Base-by-base conservation (phyloP, 2,888 invertebrate genomes). In the Meganola albula region DNA sequence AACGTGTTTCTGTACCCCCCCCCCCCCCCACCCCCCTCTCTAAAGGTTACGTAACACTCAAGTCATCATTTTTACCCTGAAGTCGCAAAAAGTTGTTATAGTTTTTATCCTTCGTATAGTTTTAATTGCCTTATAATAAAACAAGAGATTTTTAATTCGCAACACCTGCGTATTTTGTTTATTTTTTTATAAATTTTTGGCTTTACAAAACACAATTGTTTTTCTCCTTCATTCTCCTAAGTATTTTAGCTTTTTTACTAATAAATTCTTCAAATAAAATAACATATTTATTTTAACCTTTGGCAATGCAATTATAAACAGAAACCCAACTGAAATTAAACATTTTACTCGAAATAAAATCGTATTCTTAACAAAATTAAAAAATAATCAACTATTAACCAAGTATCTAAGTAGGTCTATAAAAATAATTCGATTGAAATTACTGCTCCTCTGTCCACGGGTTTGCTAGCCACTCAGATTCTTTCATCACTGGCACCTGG, bases 401-500 rank as follows among this genome's bases (percentile, higher is more conserved):
- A 31, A 34, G 37, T 35, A 40, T 31, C 28, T 40, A 47, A 28
- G 28, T 44, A 47, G 38, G 31, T 45, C 27, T 40, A 43, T 37
- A 42, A 47, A 48, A 44, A 48, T 37, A 39, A 48, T 37, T 43
- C 39, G 21, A 28, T 28, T 23, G 10, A 23, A 23, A 23, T 23
- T 23, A 23, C 10, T 23, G 23, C 23, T 23, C 40, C 43, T 44
- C 46, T 35, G 40, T 46, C 40, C 42, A 40, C 36, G 46, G 37
- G 43, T 35, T 23, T 23, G 23, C 23, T 23, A 23, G 23, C 23
- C 23, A 23, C 23, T 23, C 23, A 23, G 23, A 23, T 43, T 44
- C 43, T 32, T 46, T 43, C 32, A 46, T 46, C 32, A 45, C 42
- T 45, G 43, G 43, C 40, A 34, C 26, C 24, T 32, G 33, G 37